Conservation (phyloP, 2,888 invertebrate species). For the Acleris laterana region DNA sequence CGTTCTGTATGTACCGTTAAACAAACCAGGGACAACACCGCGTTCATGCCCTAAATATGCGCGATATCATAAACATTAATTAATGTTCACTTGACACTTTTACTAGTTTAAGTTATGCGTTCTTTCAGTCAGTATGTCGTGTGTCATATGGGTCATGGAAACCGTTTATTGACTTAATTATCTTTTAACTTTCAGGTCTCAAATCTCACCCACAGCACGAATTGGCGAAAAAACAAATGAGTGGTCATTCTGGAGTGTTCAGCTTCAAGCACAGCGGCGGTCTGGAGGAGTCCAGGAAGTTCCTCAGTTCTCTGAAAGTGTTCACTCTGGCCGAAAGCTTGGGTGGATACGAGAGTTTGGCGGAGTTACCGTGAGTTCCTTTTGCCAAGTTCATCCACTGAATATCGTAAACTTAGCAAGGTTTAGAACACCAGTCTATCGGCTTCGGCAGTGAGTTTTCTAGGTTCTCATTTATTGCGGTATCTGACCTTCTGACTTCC, state of each 20-base stretch:
- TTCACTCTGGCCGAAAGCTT: slow-evolving; percentile 96
- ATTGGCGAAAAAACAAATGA: slow-evolving; percentile 90
- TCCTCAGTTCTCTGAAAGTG: slow-evolving; percentile 90
- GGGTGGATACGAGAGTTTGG: slow-evolving; percentile 97
- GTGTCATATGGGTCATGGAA: neutral
- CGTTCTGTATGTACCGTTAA: no score
- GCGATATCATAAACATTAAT: no score
- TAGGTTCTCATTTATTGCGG: no score
- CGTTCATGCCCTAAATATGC: no score
- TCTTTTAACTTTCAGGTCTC: slow-evolving; percentile 82
- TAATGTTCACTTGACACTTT: no score
- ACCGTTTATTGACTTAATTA: neutral
- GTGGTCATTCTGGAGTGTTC: slow-evolving; percentile 96
- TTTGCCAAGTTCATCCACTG: no score
- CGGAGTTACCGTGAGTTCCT: slow-evolving; percentile 94
- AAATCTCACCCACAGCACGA: slow-evolving; percentile 94
- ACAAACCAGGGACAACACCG: no score
- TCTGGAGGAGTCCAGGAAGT: slow-evolving; percentile 88
- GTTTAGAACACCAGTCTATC: no score
- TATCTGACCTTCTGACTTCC: no score
- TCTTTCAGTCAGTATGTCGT: neutral
- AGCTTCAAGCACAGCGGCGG: slow-evolving; percentile 94
- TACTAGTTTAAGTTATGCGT: no score
- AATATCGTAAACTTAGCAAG: no score
- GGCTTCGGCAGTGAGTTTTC: no score